Evolutionary conservation across 2,797 vertebrate genomes (phyloP).

Genomic region (Molossus alvarezi): DNA sequence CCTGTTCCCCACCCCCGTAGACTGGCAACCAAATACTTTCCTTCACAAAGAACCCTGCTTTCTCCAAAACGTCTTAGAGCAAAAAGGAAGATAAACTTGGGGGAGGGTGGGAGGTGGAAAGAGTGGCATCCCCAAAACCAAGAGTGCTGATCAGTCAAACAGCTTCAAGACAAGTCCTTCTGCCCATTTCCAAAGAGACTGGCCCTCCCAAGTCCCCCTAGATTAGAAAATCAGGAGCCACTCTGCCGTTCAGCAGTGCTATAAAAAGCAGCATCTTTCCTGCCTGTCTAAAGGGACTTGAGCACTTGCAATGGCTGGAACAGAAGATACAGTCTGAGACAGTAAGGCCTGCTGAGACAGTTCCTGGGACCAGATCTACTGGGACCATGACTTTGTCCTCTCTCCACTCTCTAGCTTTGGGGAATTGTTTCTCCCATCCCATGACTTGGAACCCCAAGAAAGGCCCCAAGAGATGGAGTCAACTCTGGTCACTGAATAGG

Average conservation of each 20-base stretch:
- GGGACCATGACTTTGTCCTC: not conserved
- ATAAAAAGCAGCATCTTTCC: not conserved
- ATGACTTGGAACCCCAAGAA: not conserved
- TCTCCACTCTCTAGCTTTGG: not conserved
- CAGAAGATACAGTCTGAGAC: not conserved
- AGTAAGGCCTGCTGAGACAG: not conserved
- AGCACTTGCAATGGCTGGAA: not conserved
- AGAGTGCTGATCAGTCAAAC: not conserved
- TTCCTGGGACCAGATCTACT: not conserved
- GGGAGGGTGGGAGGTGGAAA: not conserved
- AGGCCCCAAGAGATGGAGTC: conserved; percentile 13
- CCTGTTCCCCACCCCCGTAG: not conserved
- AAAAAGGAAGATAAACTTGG: not conserved
- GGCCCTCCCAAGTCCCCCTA: not conserved
- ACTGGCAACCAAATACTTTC: conserved; percentile 37
- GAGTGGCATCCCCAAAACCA: not conserved
- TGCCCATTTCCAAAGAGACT: not conserved
- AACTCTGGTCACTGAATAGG: not conserved
- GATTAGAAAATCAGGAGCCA: not conserved
- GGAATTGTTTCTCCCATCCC: not conserved
- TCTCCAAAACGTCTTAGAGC: not conserved
- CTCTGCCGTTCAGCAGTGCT: not conserved
- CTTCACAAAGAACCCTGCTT: not conserved
- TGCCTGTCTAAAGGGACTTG: not conserved
- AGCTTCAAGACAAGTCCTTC: not conserved